Conservation (phyloP, 1,140 invertebrate genomes). For the Eriosoma lanigerum region DNA sequence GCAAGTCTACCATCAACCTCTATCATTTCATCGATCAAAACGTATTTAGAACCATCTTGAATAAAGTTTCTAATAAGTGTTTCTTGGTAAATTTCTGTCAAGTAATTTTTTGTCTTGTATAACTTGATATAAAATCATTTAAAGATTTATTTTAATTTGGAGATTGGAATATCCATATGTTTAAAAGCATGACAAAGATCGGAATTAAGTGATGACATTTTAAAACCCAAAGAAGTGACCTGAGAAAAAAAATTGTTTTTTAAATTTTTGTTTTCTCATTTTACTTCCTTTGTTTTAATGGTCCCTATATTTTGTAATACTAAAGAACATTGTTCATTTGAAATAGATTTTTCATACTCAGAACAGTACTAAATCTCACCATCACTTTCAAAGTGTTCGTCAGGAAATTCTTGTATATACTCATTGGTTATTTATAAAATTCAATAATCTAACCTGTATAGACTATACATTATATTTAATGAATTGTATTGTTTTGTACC, state of each 20-base stretch:
- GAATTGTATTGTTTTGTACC: too few species aligned
- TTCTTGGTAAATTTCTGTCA: constrained; percentile 11
- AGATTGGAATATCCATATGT: not conserved
- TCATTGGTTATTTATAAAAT: too few species aligned
- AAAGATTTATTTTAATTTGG: constrained; percentile 8
- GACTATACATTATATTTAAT: too few species aligned
- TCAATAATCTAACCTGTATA: too few species aligned
- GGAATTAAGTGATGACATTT: not conserved
- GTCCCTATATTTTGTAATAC: not conserved
- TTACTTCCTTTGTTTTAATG: not conserved
- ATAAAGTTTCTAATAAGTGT: constrained; percentile 4
- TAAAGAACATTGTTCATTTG: not conserved
- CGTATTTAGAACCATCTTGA: not conserved
- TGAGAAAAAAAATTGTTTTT: not conserved
- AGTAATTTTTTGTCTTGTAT: constrained; percentile 3
- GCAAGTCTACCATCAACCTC: not conserved
- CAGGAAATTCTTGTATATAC: not conserved
- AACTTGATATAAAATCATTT: not conserved
- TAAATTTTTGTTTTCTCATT: not conserved
- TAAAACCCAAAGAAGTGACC: not conserved
- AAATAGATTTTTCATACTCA: not conserved
- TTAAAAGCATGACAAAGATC: not conserved
- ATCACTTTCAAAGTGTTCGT: not conserved
- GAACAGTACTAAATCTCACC: not conserved
- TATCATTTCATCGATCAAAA: not conserved